phyloP scores from a whole-genome alignment of 2,888 invertebrate species.

The Drosophila fulvimacula region DNA sequence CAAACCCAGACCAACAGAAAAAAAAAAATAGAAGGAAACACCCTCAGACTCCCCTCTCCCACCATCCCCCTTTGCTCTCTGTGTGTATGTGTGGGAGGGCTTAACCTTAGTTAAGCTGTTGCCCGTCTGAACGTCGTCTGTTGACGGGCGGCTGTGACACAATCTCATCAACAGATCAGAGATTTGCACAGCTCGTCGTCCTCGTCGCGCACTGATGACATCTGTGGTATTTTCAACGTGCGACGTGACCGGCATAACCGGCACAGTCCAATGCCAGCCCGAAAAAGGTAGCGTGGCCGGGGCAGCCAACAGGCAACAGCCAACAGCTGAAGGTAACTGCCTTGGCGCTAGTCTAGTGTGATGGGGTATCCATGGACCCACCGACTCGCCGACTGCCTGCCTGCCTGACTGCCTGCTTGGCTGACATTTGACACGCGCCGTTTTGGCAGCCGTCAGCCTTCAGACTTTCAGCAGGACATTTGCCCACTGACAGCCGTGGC shows the following conservation, averaged over 20 bases:
- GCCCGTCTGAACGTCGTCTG: conserved; percentile 52
- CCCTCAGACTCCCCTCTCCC: not conserved
- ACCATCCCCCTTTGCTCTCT: not conserved
- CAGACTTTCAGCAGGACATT: conserved; percentile 45
- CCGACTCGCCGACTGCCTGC: conserved; percentile 16
- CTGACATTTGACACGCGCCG: conserved; percentile 80
- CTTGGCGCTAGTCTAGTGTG: not conserved
- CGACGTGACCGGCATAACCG: conserved; percentile 80
- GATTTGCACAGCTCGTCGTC: conserved; percentile 71
- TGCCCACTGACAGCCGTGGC: conserved; percentile 38
- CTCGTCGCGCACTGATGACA: conserved; percentile 80
- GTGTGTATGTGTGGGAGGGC: conserved; percentile 51
- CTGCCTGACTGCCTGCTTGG: conserved; percentile 35
- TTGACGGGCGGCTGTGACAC: conserved; percentile 75
- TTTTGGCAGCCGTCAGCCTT: conserved; percentile 61
- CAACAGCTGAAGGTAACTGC: conserved; percentile 14
- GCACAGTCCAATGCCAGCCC: conserved; percentile 10
- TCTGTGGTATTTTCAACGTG: conserved; percentile 82
- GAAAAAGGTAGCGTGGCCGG: not conserved
- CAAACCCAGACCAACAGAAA: conserved; percentile 58
- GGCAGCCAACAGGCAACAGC: not conserved
- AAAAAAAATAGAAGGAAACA: conserved; percentile 23
- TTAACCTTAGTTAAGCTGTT: conserved; percentile 79
- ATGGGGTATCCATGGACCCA: conserved; percentile 6
- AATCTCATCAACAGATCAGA: conserved; percentile 82